These are phyloP conservation scores for Setipinna tenuifilis DNA, from an alignment of 2,797 vertebrate species.

Conservation along the genomic window DNA sequence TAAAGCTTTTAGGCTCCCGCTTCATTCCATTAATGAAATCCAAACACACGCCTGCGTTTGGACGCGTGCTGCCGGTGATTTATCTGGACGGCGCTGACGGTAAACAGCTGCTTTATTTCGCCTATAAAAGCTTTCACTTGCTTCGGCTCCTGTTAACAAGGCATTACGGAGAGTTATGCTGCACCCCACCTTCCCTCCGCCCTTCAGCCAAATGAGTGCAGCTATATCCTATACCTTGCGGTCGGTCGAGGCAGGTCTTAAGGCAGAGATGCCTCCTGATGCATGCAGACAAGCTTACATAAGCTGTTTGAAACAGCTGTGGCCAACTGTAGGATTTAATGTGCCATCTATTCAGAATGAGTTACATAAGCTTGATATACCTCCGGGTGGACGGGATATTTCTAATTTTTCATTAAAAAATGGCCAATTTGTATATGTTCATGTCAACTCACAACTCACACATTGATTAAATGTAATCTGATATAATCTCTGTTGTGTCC, in stretches of 20 bases:
- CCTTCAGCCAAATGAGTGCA: conserved; percentile 44
- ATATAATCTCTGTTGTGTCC: not conserved
- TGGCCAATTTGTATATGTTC: not conserved
- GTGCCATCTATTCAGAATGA: not conserved
- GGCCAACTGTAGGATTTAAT: not conserved
- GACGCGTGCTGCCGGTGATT: conserved; percentile 77
- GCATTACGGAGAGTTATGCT: conserved; percentile 83
- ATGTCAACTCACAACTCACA: not conserved
- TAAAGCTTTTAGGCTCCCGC: conserved; percentile 72
- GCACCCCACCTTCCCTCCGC: conserved; percentile 57
- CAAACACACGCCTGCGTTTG: conserved; percentile 65
- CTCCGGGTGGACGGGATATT: not conserved
- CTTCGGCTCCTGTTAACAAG: conserved; percentile 84
- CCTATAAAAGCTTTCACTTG: conserved; percentile 86
- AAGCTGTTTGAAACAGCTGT: not conserved
- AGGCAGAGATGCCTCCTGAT: not conserved
- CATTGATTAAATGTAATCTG: not conserved
- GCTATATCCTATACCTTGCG: not conserved
- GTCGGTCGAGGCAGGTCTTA: not conserved
- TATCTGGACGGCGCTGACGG: conserved; percentile 78
- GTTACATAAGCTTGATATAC: not conserved
- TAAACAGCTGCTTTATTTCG: conserved; percentile 86
- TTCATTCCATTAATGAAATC: conserved; percentile 85
- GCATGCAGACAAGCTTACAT: not conserved
- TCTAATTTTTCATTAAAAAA: not conserved